Evolutionary conservation across 92 coral and sea anemone genomes (phyloP).

Genomic region (Paramuricea clavata): DNA sequence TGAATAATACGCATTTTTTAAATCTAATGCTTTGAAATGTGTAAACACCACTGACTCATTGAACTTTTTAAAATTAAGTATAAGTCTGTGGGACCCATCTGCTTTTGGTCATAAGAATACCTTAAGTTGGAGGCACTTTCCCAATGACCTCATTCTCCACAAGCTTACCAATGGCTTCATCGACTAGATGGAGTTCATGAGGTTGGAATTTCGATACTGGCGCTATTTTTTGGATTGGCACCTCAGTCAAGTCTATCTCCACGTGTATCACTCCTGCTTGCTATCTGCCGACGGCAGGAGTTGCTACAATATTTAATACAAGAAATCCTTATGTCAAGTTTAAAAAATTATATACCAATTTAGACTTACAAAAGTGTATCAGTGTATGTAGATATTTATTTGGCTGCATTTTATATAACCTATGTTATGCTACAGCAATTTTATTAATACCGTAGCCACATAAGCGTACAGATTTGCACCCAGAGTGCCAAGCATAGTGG

Average conservation of each 20-base stretch:
- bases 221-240: conserved; percentile 8
- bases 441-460: no score
- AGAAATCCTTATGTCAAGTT: no score
- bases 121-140: background rate
- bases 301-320: no score
- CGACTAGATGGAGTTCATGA: background rate
- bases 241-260: conserved; percentile 19
- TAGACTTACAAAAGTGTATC: no score
- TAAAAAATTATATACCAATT: no score
- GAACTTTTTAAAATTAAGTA: conserved; percentile 10
- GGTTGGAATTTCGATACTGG: background rate
- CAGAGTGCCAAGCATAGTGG: no score
- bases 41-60: background rate
- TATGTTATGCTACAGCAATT: no score
- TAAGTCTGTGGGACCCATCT: conserved; percentile 17
- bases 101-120: conserved; percentile 10
- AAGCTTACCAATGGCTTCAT: conserved; percentile 24
- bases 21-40: background rate
- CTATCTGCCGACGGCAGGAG: no score
- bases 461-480: no score
- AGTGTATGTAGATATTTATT: no score
- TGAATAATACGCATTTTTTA: background rate
- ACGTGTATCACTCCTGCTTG: no score
- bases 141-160: conserved; percentile 22
- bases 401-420: no score